phyloP scores from a whole-genome alignment of 2,113 vertebrate species.

The Bombycilla garrulus region DNA sequence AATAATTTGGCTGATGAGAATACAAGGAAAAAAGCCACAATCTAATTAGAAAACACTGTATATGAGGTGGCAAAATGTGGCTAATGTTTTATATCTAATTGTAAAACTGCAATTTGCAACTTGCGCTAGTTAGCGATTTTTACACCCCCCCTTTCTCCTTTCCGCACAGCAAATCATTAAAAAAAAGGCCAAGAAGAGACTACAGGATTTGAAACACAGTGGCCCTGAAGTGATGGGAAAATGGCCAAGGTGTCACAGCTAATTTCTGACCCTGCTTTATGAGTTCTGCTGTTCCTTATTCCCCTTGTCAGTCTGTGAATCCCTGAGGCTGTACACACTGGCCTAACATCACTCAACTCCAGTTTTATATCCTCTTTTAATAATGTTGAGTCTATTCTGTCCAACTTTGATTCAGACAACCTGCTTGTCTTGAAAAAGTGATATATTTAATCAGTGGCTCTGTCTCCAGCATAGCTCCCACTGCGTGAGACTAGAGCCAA shows the following conservation, averaged over 20 bases:
- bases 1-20: conserved; percentile 55
- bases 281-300: conserved; percentile 78
- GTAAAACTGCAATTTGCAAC: conserved; percentile 53
- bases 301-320: conserved; percentile 80
- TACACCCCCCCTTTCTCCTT: not conserved
- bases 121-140: not conserved
- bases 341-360: conserved; percentile 87
- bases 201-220: conserved; percentile 72
- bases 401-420: conserved; percentile 86
- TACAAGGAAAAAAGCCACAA: conserved; percentile 26
- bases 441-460: conserved; percentile 83
- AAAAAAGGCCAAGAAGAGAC: conserved; percentile 59
- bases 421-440: conserved; percentile 84
- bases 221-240: conserved; percentile 76
- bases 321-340: conserved; percentile 81
- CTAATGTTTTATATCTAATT: conserved; percentile 48
- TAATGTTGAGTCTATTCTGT: conserved; percentile 82
- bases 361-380: conserved; percentile 83
- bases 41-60: conserved; percentile 18
- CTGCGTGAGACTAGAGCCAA: conserved; percentile 83
- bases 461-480: conserved; percentile 78
- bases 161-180: not conserved
- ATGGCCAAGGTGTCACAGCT: conserved; percentile 79
- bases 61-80: conserved; percentile 51
- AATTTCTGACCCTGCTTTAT: conserved; percentile 80